phyloP scores from a whole-genome alignment of 1,140 invertebrate species.

The Leptopilina boulardi region DNA sequence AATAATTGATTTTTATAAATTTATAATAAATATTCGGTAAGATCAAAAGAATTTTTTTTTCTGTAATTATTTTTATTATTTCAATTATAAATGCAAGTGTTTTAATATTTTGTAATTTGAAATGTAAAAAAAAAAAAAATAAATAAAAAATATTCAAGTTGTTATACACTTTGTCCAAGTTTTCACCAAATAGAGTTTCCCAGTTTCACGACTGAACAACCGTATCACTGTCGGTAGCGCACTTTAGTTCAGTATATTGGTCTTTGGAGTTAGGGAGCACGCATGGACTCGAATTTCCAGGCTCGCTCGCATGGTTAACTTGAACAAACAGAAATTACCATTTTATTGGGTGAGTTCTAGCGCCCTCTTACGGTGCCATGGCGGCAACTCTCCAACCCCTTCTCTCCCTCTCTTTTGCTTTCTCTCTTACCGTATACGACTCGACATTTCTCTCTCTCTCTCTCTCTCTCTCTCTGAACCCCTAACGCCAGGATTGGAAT shows the following conservation, averaged over 20 bases:
- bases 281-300: slow-evolving; percentile 74
- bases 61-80: too few species aligned
- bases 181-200: slow-evolving; percentile 4
- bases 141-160: neutral
- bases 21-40: too few species aligned
- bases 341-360: slow-evolving; percentile 78
- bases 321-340: slow-evolving; percentile 79
- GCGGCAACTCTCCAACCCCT: slow-evolving; percentile 54
- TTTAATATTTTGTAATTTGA: too few species aligned
- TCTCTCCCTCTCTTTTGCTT: slow-evolving; percentile 31
- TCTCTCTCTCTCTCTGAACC: too few species aligned
- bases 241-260: slow-evolving; percentile 66
- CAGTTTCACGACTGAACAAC: slow-evolving; percentile 51
- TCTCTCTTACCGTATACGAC: slow-evolving; percentile 35
- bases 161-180: slow-evolving; percentile 18
- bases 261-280: slow-evolving; percentile 73
- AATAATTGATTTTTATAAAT: too few species aligned
- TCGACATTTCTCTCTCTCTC: slow-evolving; percentile 67
- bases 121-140: too few species aligned
- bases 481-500: slow-evolving; percentile 73
- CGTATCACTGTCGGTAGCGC: slow-evolving; percentile 67
- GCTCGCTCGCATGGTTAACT: slow-evolving; percentile 77
- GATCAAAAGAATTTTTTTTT: too few species aligned
- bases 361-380: slow-evolving; percentile 63
- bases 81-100: too few species aligned